Evolutionary conservation across 2,113 vertebrate species (phyloP), one percentile per base, ranked within the genome.

Genomic region (Picathartes gymnocephalus): DNA sequence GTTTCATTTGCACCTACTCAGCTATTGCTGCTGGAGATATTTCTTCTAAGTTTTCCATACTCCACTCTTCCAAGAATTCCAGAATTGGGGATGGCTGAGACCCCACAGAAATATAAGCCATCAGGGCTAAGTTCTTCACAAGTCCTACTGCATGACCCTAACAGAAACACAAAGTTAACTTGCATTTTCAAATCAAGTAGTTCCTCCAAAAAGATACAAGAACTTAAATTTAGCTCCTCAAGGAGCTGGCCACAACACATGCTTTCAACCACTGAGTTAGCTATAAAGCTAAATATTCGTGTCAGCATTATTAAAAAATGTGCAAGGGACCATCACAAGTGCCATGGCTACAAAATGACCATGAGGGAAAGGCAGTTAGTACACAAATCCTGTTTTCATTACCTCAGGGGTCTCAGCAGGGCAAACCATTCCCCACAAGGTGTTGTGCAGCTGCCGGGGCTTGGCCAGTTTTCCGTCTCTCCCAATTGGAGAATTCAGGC

Each of bases 51-150:
- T 99, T 99, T 98, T 99, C 99, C 99, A 99, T 99, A 93, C 99
- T 99, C 99, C 99, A 99, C 96, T 99, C 99, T 97, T 99, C 99
- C 97, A 99, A 98, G 97, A 99, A 99, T 97, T 99, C 99, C 97
- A 99, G 95, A 97, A 99, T 99, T 64, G 99, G 99, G 9, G 99
- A 99, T 1, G 99, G 99, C 90, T 99, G 99, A 40, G 99, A 99
- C 37, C 99, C 99, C 93, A 99, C 99, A 82, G 99, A 99, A 98
- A 99, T 99, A 96, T 99, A 99, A 76, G 99, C 99, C 99, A 99
- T 99, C 42, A 99, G 97, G 10, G 99, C 99, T 86, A 99, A 91
- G 96, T 99, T 99, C 98, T 99, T 99, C 95, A 99, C 99, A 93
- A 99, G 98, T 66, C 99, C 99, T n/a, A 99, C 99, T 64, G 99